Conservation (phyloP, 2,888 invertebrate genomes). For the Sarcophaga variegata region DNA sequence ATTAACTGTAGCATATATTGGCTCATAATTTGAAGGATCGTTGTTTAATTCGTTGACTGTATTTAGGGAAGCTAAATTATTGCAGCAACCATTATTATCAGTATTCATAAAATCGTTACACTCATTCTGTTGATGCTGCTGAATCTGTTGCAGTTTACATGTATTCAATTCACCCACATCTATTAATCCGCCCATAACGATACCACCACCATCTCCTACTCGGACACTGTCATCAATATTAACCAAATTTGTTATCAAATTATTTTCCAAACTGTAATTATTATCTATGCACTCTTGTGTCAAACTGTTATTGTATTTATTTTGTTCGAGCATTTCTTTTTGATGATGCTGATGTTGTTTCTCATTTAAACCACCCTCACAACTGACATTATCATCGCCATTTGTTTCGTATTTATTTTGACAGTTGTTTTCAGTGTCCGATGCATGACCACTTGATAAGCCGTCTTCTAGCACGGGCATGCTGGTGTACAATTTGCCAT, state of each 20-base stretch:
- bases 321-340: constrained; percentile 70
- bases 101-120: constrained; percentile 71
- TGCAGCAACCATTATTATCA: constrained; percentile 72
- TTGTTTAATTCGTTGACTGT: constrained; percentile 71
- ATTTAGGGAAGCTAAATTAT: constrained; percentile 70
- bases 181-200: constrained; percentile 60
- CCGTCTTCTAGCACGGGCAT: constrained; percentile 98
- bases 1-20: constrained; percentile 77
- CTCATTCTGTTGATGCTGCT: constrained; percentile 67
- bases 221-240: constrained; percentile 51
- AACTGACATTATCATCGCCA: constrained; percentile 61
- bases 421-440: constrained; percentile 92
- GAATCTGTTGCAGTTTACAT: constrained; percentile 50
- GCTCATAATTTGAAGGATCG: constrained; percentile 74
- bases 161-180: constrained; percentile 53
- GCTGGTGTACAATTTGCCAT: constrained; percentile 87
- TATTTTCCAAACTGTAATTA: constrained; percentile 67
- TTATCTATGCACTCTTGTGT: constrained; percentile 69
- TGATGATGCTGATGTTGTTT: constrained; percentile 61
- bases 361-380: constrained; percentile 62
- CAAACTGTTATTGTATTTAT: constrained; percentile 72
- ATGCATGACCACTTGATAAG: constrained; percentile 95
- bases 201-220: constrained; percentile 23
- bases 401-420: constrained; percentile 71
- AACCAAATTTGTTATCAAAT: constrained; percentile 64